Evolutionary conservation across 2,888 invertebrate species (phyloP), one percentile per base, ranked within the genome.

Genomic region (Eutolmus rufibarbis): DNA sequence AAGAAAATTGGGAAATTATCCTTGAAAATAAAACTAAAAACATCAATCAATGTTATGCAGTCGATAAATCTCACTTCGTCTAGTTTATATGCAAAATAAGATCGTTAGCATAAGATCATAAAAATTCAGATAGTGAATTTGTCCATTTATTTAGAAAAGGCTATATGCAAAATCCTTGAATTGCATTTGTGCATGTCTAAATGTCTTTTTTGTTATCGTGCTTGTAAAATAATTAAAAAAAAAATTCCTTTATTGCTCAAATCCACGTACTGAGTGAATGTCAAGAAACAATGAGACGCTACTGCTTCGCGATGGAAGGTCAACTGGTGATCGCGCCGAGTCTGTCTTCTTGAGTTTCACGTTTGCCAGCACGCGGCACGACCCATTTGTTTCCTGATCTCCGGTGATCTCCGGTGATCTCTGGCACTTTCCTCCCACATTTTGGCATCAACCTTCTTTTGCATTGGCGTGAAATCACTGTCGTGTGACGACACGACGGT

Each of bases 321-420:
- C 79, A 79, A 40, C 51, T 51, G 14, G 79, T 79, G 31, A 23
- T 51, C 76, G 23, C 19, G 51, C 9, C 31, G 34, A 14, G 46
- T 31, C 56, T 46, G 23, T 51, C 76, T 51, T 51, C 51, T 51
- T 79, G 8, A 16, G n/a, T 79, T 79, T 51, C 51, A 79, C 51
- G 19, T 51, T 79, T 51, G 5, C 51, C 9, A 66, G 66, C 28
- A 79, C 51, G 14, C 51, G 51, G 28, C 19, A 51, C 28, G 79
- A 79, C 79, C 79, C 51, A 79, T 79, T 28, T 79, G 51, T 31
- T 51, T 79, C 79, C 79, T 79, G 46, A 51, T 66, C 57, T 23
- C 57, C 23, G 19, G 9, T 79, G 46, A 51, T 66, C 19, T 66
- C 43, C 14, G 14, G 9, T 79, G 46, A 51, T 66, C 19, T 66